A percentile compares a stretch with the other conserved stretches of the same genome.
These are phyloP conservation scores for Pocillopora meandrina DNA, from an alignment of 92 coral and sea anemone species.

Conservation along the genomic window DNA sequence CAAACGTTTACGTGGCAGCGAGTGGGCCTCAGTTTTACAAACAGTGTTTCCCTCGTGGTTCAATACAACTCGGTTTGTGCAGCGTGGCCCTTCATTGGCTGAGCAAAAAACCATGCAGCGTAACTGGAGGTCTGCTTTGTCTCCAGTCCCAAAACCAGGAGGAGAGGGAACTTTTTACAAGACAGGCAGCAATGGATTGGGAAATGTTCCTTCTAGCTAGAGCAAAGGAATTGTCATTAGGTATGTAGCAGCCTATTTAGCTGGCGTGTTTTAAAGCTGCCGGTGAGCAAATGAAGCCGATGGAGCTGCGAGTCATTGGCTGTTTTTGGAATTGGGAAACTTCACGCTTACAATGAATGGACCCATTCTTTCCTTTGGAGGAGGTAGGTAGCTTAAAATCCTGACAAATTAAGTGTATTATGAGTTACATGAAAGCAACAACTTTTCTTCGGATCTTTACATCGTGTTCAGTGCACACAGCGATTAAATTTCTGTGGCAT, in stretches of 20 bases:
- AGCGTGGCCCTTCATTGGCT: conserved; percentile 37
- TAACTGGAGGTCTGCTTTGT: conserved; percentile 24
- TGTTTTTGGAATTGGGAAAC: no score
- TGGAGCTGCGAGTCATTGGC: no score
- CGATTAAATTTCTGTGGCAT: no score
- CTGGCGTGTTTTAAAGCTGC: background rate
- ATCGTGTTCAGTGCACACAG: no score
- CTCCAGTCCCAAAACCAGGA: conserved; percentile 25
- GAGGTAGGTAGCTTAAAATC: no score
- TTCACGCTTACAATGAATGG: no score
- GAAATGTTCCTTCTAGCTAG: conserved; percentile 35
- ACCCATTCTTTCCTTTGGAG: no score
- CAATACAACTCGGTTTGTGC: conserved; percentile 27
- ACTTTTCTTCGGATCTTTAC: no score
- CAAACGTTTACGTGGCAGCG: conserved; percentile 39
- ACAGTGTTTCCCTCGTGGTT: conserved; percentile 37
- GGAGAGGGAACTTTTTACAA: conserved; percentile 33
- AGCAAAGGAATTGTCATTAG: conserved; percentile 39
- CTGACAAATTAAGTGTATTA: no score
- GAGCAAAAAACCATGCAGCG: conserved; percentile 30
- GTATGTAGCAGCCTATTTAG: background rate
- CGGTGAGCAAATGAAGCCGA: no score
- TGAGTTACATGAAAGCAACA: no score
- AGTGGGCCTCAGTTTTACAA: conserved; percentile 38
- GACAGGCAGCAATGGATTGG: conserved; percentile 60